Percentiles rank a stretch among this genome's conserved stretches.
Conservation (phyloP, 2,797 vertebrate species). For the Eremophila alpestris region DNA sequence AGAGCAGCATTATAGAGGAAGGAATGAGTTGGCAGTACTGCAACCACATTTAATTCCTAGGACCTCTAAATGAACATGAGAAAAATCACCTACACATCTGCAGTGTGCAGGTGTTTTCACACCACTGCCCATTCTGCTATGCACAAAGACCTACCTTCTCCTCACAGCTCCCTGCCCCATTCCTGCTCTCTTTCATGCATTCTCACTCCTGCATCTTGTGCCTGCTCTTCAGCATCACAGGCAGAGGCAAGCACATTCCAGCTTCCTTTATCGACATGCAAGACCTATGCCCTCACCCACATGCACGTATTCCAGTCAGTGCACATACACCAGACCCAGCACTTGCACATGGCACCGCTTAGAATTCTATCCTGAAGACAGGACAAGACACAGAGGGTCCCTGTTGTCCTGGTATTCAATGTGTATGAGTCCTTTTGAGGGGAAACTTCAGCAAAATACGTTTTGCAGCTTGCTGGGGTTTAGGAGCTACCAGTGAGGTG, state of each 20-base stretch:
- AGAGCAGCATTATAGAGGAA: neutral
- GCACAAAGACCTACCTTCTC: neutral
- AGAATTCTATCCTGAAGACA: neutral
- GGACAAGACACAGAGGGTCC: neutral
- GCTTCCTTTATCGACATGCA: neutral
- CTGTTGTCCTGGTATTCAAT: neutral
- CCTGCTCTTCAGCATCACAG: neutral
- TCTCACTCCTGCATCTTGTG: neutral
- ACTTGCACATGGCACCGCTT: neutral
- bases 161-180: neutral
- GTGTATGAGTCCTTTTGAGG: neutral
- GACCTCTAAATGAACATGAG: neutral
- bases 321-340: neutral
- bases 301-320: accelerated
- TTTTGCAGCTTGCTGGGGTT: neutral
- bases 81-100: neutral
- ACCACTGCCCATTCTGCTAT: neutral
- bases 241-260: neutral
- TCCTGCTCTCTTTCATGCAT: neutral
- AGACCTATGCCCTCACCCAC: neutral
- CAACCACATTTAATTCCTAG: neutral
- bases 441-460: neutral
- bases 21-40: neutral
- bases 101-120: neutral
- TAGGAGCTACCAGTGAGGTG: neutral